Percentiles rank a stretch among this genome's conserved stretches.
These are phyloP conservation scores for Clepsis dumicolana DNA, from an alignment of 2,888 invertebrate species.

Conservation along the genomic window DNA sequence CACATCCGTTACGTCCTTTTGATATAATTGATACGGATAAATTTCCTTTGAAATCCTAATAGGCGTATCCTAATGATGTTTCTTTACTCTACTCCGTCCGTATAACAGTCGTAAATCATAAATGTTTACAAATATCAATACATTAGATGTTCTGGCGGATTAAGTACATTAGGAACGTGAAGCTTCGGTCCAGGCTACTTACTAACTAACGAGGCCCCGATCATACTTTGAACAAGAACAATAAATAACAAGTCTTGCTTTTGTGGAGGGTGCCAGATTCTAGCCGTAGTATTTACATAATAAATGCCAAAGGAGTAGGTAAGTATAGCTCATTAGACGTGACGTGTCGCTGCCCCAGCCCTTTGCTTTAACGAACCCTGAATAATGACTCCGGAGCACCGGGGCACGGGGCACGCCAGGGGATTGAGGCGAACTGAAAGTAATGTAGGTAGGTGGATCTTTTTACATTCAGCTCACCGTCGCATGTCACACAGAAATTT, in stretches of 20 bases:
- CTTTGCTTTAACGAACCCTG: slow-evolving; percentile 45
- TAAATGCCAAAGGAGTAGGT: slow-evolving; percentile 52
- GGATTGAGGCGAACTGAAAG: slow-evolving; percentile 38
- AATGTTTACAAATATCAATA: slow-evolving; percentile 28
- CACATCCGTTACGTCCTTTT: slow-evolving; percentile 23
- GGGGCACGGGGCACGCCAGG: slow-evolving; percentile 36
- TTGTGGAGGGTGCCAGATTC: slow-evolving; percentile 52
- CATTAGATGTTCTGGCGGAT: slow-evolving; percentile 22
- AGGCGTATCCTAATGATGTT: slow-evolving; percentile 10
- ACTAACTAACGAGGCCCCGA: slow-evolving; percentile 34
- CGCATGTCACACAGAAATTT: neutral
- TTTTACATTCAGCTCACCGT: slow-evolving; percentile 32
- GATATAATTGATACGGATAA: slow-evolving; percentile 22
- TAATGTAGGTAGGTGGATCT: slow-evolving; percentile 39
- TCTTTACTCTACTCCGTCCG: slow-evolving; percentile 13
- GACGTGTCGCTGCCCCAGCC: slow-evolving; percentile 46
- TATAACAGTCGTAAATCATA: slow-evolving; percentile 28
- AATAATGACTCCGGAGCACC: slow-evolving; percentile 39
- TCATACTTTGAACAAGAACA: slow-evolving; percentile 42
- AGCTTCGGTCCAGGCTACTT: slow-evolving; percentile 35
- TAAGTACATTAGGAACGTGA: slow-evolving; percentile 18
- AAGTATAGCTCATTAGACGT: slow-evolving; percentile 52
- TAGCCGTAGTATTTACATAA: slow-evolving; percentile 55
- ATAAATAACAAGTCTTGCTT: slow-evolving; percentile 41
- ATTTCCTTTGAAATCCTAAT: slow-evolving; percentile 27